A percentile compares a stretch with the other conserved stretches of the same genome.
phyloP scores from a whole-genome alignment of 2,888 invertebrate genomes.

The Sinelater perroti region DNA sequence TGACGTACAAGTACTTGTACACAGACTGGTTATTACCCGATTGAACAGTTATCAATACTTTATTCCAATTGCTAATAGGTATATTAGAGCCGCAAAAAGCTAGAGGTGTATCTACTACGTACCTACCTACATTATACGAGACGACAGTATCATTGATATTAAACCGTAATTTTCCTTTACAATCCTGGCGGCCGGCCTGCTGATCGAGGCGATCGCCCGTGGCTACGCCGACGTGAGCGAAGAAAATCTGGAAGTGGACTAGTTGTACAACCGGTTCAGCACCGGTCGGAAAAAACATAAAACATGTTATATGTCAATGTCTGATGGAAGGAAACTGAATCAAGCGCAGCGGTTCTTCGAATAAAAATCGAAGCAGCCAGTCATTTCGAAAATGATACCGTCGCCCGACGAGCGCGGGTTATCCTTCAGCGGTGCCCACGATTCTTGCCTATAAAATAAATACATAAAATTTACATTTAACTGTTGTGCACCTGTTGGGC shows the following conservation, averaged over 20 bases:
- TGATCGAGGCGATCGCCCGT: not conserved
- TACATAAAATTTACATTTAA: slow-evolving; percentile 20
- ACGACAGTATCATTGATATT: slow-evolving; percentile 14
- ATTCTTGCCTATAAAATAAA: slow-evolving; percentile 15
- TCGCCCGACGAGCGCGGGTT: not conserved
- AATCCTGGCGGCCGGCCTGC: not conserved
- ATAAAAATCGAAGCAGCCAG: slow-evolving; percentile 14
- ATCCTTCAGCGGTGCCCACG: slow-evolving; percentile 21
- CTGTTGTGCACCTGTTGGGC: slow-evolving; percentile 21
- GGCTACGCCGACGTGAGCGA: slow-evolving; percentile 5
- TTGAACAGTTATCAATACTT: slow-evolving; percentile 12
- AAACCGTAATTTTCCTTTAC: slow-evolving; percentile 8
- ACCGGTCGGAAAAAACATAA: slow-evolving; percentile 42
- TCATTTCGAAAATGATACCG: slow-evolving; percentile 11
- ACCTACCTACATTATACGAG: slow-evolving; percentile 12
- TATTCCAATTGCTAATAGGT: slow-evolving; percentile 11
- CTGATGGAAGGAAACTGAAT: slow-evolving; percentile 34
- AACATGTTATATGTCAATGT: slow-evolving; percentile 45
- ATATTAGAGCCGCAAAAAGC: slow-evolving; percentile 14
- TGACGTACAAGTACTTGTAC: not conserved
- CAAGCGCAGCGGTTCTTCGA: slow-evolving; percentile 13
- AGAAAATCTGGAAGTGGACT: slow-evolving; percentile 49
- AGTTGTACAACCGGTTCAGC: slow-evolving; percentile 49
- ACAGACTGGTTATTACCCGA: not conserved
- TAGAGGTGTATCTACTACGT: slow-evolving; percentile 16